Evolutionary conservation across 2,113 vertebrate species (phyloP), one percentile per base, ranked within the genome.

Genomic region (Gallinago undulata): DNA sequence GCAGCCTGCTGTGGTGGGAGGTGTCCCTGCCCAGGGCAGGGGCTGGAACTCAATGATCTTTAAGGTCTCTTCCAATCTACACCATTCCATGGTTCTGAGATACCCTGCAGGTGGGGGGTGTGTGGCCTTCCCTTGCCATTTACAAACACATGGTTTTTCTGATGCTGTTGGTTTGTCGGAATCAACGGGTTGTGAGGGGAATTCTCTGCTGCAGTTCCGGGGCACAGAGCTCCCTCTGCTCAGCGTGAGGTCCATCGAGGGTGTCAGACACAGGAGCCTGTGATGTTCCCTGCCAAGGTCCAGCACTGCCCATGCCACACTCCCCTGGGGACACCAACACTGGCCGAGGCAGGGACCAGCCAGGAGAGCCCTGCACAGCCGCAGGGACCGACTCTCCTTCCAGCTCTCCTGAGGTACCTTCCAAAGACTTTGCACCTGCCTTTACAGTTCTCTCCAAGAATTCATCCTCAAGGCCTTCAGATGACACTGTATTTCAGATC

Each of bases 251-350:
- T 33, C 45, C 7, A 3, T 3, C 3, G 3, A 7, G 7, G 28
- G 9, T 12, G 37, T 13, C 2, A 6, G 76, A 24, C 24, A 4
- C 3, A 1, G 56, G 56, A 66, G 33, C 30, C 55, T 6, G 13
- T 0, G 1, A 1, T 2, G 2, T 18, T 24, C 1, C 2, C 19
- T 7, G n/a, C 4, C 6, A 3, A 6, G 19, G 30, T 33, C 23
- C 22, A 0, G 60, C 3, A 4, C n/a, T 55, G 67, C 45, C 43
- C 10, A 0, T 51, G 37, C 60, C 27, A 3, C 2, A 1, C 39
- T 69, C 7, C 0, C 27, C 33, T 31, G 67, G 6, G 16, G 31
- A 0, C 0, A 9, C 2, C 0, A 9, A 3, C 3, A 0, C 41
- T 19, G 50, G 3, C 10, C 0, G 2, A 48, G 63, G 21, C n/a